A percentile compares a stretch with the other conserved stretches of the same genome.
Conservation (phyloP, 2,113 vertebrate genomes). For the Cettia cetti region DNA sequence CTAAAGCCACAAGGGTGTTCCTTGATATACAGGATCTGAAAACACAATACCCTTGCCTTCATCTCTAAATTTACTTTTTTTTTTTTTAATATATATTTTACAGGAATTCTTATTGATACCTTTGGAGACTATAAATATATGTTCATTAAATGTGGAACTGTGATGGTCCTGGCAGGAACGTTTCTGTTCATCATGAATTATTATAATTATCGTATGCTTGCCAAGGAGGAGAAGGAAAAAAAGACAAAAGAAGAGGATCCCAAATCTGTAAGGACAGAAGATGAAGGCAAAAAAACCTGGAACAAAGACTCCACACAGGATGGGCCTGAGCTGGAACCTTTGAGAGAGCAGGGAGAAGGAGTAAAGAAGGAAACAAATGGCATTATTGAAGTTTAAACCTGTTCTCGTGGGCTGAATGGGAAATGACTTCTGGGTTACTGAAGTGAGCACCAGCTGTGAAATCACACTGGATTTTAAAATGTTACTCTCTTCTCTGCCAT, state of each 20-base stretch:
- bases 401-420: background rate
- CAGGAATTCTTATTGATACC: conserved; percentile 77
- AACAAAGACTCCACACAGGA: background rate
- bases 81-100: background rate
- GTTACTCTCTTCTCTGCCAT: background rate
- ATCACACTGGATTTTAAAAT: background rate
- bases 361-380: conserved; percentile 33
- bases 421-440: background rate
- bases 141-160: conserved; percentile 79
- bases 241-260: conserved; percentile 7
- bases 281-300: background rate
- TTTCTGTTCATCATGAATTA: conserved; percentile 82
- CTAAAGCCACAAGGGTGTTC: background rate
- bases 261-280: conserved; percentile 49
- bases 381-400: conserved; percentile 14
- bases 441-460: background rate
- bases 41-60: background rate
- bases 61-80: background rate
- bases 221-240: conserved; percentile 66
- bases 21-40: background rate
- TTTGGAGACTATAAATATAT: conserved; percentile 79
- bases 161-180: conserved; percentile 74
- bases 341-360: background rate
- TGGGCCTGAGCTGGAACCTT: conserved; percentile 21
- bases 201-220: conserved; percentile 77